Conservation (phyloP, 2,888 invertebrate species). For the Sphinx pinastri region DNA sequence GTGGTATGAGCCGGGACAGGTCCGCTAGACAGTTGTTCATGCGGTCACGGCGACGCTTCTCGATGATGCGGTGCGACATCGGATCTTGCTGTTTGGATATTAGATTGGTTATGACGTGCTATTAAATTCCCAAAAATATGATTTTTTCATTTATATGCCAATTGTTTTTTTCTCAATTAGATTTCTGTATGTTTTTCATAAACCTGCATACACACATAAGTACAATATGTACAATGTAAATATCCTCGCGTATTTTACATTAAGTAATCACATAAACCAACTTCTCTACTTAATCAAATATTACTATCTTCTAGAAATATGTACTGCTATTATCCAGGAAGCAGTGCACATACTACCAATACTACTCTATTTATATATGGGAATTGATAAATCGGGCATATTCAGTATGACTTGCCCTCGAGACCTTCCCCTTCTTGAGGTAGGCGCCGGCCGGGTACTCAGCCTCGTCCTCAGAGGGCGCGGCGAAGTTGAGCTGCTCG, state of each 20-base stretch:
- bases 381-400: constrained; percentile 64
- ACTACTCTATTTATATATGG: neutral
- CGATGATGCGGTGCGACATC: constrained; percentile 98
- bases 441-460: constrained; percentile 86
- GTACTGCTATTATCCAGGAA: too few relatives aligned
- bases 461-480: constrained; percentile 88
- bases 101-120: neutral
- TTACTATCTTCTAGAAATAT: too few relatives aligned
- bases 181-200: too few relatives aligned
- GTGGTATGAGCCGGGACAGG: constrained; percentile 95
- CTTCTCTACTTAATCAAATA: neutral
- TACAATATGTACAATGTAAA: too few relatives aligned
- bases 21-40: constrained; percentile 99
- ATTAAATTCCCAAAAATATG: too few relatives aligned
- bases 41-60: constrained; percentile 96
- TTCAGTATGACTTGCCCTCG: constrained; percentile 81
- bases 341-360: too few relatives aligned
- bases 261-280: too few relatives aligned
- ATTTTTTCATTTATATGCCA: too few relatives aligned
- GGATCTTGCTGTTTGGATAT: constrained; percentile 91
- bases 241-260: too few relatives aligned
- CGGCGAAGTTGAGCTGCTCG: constrained; percentile 85
- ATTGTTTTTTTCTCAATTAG: too few relatives aligned
- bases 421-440: constrained; percentile 89
- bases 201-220: too few relatives aligned